phyloP scores from a whole-genome alignment of 1,140 invertebrate genomes.

The Zelostemma sp. region DNA sequence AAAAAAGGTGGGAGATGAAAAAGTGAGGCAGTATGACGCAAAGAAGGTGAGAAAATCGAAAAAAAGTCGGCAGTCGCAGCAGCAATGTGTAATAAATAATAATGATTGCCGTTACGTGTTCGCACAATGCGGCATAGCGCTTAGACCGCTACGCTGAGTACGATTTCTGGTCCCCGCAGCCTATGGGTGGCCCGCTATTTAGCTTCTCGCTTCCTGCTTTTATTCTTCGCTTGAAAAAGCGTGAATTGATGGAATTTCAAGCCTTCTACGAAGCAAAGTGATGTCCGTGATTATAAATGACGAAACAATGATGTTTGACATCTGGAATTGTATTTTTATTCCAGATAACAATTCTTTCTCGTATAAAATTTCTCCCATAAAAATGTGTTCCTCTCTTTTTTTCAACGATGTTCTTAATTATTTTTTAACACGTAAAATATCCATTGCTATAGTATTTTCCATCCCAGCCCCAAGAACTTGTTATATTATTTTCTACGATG shows the following conservation, averaged over 20 bases:
- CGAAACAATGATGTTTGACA: neutral
- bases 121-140: slow-evolving; percentile 60
- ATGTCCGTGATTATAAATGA: neutral
- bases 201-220: slow-evolving; percentile 25
- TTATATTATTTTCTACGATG: too few relatives aligned
- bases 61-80: slow-evolving; percentile 51
- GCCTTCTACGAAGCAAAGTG: neutral
- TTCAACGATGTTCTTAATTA: too few relatives aligned
- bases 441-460: too few relatives aligned
- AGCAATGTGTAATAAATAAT: slow-evolving; percentile 65
- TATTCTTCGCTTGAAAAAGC: slow-evolving; percentile 15
- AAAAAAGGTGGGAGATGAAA: slow-evolving; percentile 9
- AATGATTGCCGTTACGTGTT: slow-evolving; percentile 68
- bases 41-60: slow-evolving; percentile 28
- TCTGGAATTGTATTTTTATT: too few relatives aligned
- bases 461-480: too few relatives aligned
- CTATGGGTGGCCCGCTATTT: slow-evolving; percentile 35
- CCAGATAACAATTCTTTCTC: too few relatives aligned
- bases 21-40: slow-evolving; percentile 14
- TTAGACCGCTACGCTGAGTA: slow-evolving; percentile 51
- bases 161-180: neutral
- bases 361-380: too few relatives aligned
- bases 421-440: too few relatives aligned
- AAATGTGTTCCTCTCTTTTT: neutral
- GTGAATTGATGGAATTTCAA: slow-evolving; percentile 12